Evolutionary conservation across 2,113 vertebrate genomes (phyloP).

Genomic region (Noturus placidus): DNA sequence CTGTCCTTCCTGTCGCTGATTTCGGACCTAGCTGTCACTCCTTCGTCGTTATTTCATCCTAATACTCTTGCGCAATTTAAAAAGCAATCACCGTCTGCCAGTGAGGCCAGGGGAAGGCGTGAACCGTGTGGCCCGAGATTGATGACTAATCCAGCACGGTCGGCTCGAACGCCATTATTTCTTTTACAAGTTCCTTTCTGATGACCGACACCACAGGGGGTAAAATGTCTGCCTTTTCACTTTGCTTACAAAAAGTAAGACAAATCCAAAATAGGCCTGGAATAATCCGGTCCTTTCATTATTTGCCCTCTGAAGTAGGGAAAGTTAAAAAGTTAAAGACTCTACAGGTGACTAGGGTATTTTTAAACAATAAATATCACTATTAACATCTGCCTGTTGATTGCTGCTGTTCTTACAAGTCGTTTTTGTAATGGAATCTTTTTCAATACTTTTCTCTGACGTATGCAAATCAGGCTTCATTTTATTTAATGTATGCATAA

Average conservation of each 20-base stretch:
- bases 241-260: slow-evolving; percentile 5
- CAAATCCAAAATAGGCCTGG: not conserved
- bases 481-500: not conserved
- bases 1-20: slow-evolving; percentile 1
- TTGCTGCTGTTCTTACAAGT: not conserved
- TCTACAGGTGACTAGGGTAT: not conserved
- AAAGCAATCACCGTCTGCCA: slow-evolving; percentile 72
- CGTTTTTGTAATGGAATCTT: not conserved
- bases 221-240: not conserved
- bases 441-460: not conserved
- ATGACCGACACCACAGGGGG: slow-evolving; percentile 9
- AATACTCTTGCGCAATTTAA: slow-evolving; percentile 72
- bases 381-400: not conserved
- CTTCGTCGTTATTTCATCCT: slow-evolving; percentile 52
- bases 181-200: slow-evolving; percentile 50
- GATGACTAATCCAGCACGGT: slow-evolving; percentile 63
- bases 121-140: slow-evolving; percentile 63
- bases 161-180: slow-evolving; percentile 57
- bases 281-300: not conserved
- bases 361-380: not conserved
- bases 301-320: not conserved
- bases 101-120: slow-evolving; percentile 59
- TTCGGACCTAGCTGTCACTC: slow-evolving; percentile 19
- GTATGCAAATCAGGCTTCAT: not conserved
- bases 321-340: not conserved